Percentiles rank a stretch among this genome's conserved stretches.
Evolutionary conservation across 2,113 vertebrate genomes (phyloP).

Genomic region (Lampris megalopsis): DNA sequence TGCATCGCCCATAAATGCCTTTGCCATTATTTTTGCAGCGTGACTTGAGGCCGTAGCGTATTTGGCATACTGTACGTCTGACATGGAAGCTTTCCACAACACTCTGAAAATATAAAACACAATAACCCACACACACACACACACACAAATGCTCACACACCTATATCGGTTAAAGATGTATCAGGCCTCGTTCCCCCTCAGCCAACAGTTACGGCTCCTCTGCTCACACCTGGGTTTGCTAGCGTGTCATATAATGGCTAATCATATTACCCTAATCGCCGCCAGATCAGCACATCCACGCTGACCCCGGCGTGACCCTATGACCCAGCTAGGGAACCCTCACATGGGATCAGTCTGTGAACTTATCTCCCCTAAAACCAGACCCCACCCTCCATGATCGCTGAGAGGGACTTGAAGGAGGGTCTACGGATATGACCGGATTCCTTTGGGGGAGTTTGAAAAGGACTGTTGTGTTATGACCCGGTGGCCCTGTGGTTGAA

Average conservation of each 20-base stretch:
- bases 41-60: background rate
- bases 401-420: slow-evolving; percentile 8
- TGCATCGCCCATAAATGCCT: background rate
- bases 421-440: slow-evolving; percentile 30
- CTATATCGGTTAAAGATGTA: slow-evolving; percentile 15
- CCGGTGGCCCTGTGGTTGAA: slow-evolving; percentile 47
- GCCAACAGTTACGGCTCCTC: slow-evolving; percentile 21
- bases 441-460: slow-evolving; percentile 31
- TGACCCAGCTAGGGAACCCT: slow-evolving; percentile 58
- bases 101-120: slow-evolving; percentile 5
- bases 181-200: slow-evolving; percentile 9
- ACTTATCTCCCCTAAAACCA: slow-evolving; percentile 56
- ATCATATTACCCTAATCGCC: slow-evolving; percentile 73
- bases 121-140: background rate
- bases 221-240: slow-evolving; percentile 67
- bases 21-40: background rate
- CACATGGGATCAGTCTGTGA: slow-evolving; percentile 49
- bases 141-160: background rate
- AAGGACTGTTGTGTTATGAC: slow-evolving; percentile 35
- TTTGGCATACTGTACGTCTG: slow-evolving; percentile 1
- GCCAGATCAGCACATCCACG: slow-evolving; percentile 70
- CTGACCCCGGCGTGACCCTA: slow-evolving; percentile 55
- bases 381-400: slow-evolving; percentile 38
- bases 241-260: slow-evolving; percentile 69
- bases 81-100: background rate